Evolutionary conservation across 2,113 vertebrate genomes (phyloP).

Genomic region (Lonchura striata): DNA sequence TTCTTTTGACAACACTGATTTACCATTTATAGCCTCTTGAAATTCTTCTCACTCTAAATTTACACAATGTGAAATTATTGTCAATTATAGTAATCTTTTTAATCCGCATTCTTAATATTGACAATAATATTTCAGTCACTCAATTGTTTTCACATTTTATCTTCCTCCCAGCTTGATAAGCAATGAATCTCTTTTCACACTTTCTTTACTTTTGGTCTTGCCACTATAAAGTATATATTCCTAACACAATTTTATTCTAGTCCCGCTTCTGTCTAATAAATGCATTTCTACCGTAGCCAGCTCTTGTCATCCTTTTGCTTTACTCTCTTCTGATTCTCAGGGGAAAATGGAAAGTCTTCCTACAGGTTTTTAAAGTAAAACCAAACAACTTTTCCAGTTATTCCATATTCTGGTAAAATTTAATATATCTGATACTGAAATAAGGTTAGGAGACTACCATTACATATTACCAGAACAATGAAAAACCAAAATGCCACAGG

Average conservation of each 20-base stretch:
- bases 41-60: not conserved
- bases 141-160: conserved; percentile 29
- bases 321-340: not conserved
- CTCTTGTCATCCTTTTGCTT: not conserved
- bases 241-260: not conserved
- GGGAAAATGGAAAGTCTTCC: not conserved
- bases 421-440: not conserved
- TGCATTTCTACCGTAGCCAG: not conserved
- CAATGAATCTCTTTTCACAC: not conserved
- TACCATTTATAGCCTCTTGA: not conserved
- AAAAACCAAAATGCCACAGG: not conserved
- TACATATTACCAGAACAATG: not conserved
- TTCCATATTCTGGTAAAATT: not conserved
- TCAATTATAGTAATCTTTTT: not conserved
- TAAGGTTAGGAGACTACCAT: not conserved
- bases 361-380: not conserved
- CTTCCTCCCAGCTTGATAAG: not conserved
- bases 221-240: not conserved
- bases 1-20: not conserved
- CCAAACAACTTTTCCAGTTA: not conserved
- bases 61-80: not conserved
- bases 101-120: not conserved
- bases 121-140: not conserved
- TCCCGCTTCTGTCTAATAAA: not conserved
- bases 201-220: not conserved